Base-by-base conservation (phyloP, 2,888 invertebrate species). In the Stenodera caucasica region DNA sequence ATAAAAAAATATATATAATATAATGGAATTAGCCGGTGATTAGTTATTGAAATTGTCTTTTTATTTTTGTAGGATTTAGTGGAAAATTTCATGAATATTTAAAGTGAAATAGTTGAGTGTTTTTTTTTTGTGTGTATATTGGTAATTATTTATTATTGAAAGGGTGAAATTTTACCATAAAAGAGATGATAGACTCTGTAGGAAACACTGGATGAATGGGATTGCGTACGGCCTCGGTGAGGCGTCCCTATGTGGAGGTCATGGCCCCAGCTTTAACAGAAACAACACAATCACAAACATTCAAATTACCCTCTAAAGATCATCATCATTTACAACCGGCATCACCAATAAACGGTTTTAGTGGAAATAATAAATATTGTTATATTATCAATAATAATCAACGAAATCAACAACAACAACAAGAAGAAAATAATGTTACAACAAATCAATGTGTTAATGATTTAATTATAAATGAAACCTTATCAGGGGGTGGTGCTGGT, bases 181-280 rank as follows among this genome's bases (percentile, higher is more conserved):
- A n/a, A n/a, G n/a, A 72, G 67, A 74, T 73, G 72, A 67, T 67
- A 68, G 68, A 71, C 67, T 73, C 69, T 69, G 72, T 71, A 66
- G 65, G 70, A 71, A 78, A 75, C 75, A 77, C 80, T 80, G 81
- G 78, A 81, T 81, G 81, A 81, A 81, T 81, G 81, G 81, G 81
- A 80, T 78, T 81, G 79, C 80, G 81, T 75, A 80, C 81, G 72
- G 81, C 81, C 81, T 82, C 82, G 76, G 80, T 80, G 82, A 82
- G 83, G 84, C 83, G 82, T 81, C 81, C 83, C 80, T 78, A 82
- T 82, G 85, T 84, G 84, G 84, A 88, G 90, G 86, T 90, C 87
- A 94, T 95, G 94, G 94, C 94, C 87, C 94, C 94, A 85, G 94
- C 94, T 85, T 88, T 94, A 83, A 91, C 93, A 80, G 91, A 92